A percentile compares a stretch with the other conserved stretches of the same genome.
Conservation (phyloP, 2,797 vertebrate genomes). For the Notolabrus celidotus region DNA sequence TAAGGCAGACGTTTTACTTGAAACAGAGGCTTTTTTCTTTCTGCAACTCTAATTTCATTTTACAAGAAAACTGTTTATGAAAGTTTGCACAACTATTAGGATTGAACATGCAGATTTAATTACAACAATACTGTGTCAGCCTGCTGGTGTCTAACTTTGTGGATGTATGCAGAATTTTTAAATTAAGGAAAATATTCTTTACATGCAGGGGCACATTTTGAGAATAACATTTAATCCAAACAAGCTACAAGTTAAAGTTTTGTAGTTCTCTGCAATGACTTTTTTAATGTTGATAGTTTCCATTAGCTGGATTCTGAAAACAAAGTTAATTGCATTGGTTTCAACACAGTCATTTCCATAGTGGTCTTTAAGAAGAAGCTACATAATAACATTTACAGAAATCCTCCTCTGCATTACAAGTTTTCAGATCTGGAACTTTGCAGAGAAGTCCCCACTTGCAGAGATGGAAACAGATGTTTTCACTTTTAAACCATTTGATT, state of each 20-base stretch:
- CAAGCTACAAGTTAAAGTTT: too few species aligned
- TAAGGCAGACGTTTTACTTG: too few species aligned
- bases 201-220: too few species aligned
- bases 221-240: too few species aligned
- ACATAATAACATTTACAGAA: constrained; percentile 3
- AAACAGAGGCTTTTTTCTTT: too few species aligned
- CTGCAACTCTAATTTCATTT: too few species aligned
- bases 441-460: too few species aligned
- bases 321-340: not conserved
- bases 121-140: not conserved
- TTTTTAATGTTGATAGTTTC: not conserved
- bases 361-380: not conserved
- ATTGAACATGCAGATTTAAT: not conserved
- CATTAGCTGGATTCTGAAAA: not conserved
- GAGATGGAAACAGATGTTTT: too few species aligned
- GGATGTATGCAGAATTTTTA: not conserved
- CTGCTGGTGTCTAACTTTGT: not conserved
- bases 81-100: too few species aligned
- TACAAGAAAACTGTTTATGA: too few species aligned
- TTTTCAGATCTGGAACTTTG: not conserved
- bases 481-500: too few species aligned
- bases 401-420: not conserved
- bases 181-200: too few species aligned
- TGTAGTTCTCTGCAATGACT: not conserved
- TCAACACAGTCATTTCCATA: not conserved